Base-by-base conservation (phyloP, 1,140 invertebrate genomes). In the Aradophagus sp. region DNA sequence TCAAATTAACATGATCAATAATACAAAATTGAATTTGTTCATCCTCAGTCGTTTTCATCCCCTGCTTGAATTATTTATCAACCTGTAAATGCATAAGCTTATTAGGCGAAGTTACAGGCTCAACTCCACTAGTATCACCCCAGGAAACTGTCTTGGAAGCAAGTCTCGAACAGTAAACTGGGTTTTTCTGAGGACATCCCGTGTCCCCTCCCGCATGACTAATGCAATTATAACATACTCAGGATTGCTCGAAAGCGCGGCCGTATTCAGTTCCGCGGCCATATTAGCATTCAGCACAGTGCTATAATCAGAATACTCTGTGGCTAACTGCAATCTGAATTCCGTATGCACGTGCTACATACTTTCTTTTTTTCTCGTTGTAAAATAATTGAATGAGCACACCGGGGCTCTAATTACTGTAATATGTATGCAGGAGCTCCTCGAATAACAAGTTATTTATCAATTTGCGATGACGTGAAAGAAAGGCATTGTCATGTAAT, bases 141-240 rank as follows among this genome's bases (percentile, higher is more conserved):
- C 4, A 8, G 20, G 20, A 23, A 23, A 5, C 8, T 23, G 8
- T 5, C 8, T 23, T 5, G 4, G 20, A 23, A 10, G 29, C n/a
- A 31, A 10, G 29, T 31, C n/a, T 23, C 4, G 8, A 5, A 23
- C 8, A 8, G 4, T 23, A 23, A 23, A 23, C 20, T 5, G 8
- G 8, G 4, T 23, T 5, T 23, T 5, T 5, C 4, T 23, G 8
- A 23, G 8, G 8, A 8, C 20, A 23, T 23, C 8, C 4, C 4
- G 20, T 23, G 8, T 23, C 14, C 17, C n/a, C 7, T 16, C 11
- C 16, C 4, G 14, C 14, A n/a, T 12, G 29, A 29, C 10, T 35
- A 32, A 45, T 45, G n/a, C 8, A 45, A 31, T 45, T 31, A 45
- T 45, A 41, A 19, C 27, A 31, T 12, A 31, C 26, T 31, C 42